Base-by-base conservation (phyloP, 1,140 invertebrate genomes). In the Anastatus disparis region DNA sequence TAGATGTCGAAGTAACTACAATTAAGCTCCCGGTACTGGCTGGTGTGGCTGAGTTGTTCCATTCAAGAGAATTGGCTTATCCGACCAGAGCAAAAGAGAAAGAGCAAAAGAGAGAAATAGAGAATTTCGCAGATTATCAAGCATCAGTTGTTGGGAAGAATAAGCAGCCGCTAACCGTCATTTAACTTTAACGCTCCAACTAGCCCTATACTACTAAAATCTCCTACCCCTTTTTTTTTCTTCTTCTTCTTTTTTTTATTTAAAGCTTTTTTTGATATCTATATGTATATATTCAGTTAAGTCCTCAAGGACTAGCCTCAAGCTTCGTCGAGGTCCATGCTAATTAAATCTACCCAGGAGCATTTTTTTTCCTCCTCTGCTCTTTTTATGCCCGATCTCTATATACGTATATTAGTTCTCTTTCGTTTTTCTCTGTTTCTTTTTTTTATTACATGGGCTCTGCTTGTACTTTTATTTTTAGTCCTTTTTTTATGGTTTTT, bases 161-260 rank as follows among this genome's bases (percentile, higher is more conserved):
- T 86, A 84, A 86, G 83, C 83, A 85, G 81, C 83, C 83, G 81
- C 81, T 82, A 85, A 84, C 84, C 84, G 81, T 86, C 84, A 85
- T 86, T 86, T 85, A 86, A 86, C 84, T 86, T 86, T 85, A 86
- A 86, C 84, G 84, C 84, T 86, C 78, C 82, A 86, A 82, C 83
- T 85, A 80, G 78, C 81, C 80, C 72, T 76, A 74, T 72, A n/a
- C n/a, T n/a, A n/a, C n/a, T n/a, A n/a, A n/a, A n/a, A n/a, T n/a
- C n/a, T n/a, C n/a, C n/a, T n/a, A n/a, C n/a, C n/a, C n/a, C n/a
- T n/a, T n/a, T n/a, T n/a, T n/a, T n/a, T n/a, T n/a, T n/a, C n/a
- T n/a, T n/a, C n/a, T n/a, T n/a, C n/a, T n/a, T n/a, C n/a, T n/a
- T n/a, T n/a, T n/a, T n/a, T n/a, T n/a, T n/a, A n/a, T n/a, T n/a